Base-by-base conservation (phyloP, 2,888 invertebrate species). In the Chymomyza amoena region DNA sequence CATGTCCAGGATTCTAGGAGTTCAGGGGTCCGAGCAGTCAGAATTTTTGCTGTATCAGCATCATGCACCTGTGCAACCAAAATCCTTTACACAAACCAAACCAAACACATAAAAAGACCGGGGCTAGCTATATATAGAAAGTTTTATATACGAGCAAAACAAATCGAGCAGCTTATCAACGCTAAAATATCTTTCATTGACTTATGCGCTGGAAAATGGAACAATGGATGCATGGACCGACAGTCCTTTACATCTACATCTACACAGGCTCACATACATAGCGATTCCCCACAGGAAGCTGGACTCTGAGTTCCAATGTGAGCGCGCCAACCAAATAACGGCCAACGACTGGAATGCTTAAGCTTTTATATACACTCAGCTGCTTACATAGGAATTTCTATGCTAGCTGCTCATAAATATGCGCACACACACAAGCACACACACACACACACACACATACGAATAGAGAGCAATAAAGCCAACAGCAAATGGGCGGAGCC, bases 401-500 rank as follows among this genome's bases (percentile, higher is more conserved):
- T 80, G 79, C 79, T 79, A 25, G 25, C 79, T 81, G 75, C 78
- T 79, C 81, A 83, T 79, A 80, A 86, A 80, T 86, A 82, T 81
- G 72, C 75, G 69, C 64, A 64, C 75, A 76, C 75, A 81, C 70
- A 75, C 56, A 64, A 52, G 65, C 54, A 68, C 16, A 56, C n/a
- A 45, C 68, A 66, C 73, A 70, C 66, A 57, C 52, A 64, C 45
- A 70, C 39, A 65, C 52, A 72, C 32, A 70, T 59, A 72, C 32
- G 13, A 15, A 2, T 7, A 18, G 25, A 18, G 15, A 25, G 15
- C 10, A 70, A 72, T 77, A 68, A 76, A 76, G 73, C 72, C 78
- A 80, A 86, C 89, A 86, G 81, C 82, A 89, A 90, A 89, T 89
- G 90, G 91, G 91, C 91, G 91, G 91, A 91, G 91, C 89, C 85